These are phyloP conservation scores for Eristalinus aeneus DNA, from an alignment of 2,888 invertebrate species.

Conservation along the genomic window DNA sequence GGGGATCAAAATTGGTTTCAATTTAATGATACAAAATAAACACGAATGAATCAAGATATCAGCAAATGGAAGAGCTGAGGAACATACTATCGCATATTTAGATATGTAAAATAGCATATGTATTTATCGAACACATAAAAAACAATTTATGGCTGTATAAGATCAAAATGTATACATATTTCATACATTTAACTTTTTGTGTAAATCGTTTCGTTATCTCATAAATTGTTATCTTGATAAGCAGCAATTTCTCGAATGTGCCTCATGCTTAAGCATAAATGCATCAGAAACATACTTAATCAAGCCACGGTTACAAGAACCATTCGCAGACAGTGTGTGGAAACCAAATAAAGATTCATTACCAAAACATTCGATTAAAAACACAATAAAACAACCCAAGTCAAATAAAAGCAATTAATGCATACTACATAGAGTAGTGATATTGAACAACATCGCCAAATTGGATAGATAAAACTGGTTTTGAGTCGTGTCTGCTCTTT, in stretches of 20 bases:
- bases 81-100: neutral
- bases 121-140: neutral
- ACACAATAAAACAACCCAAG: constrained; percentile 16
- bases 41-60: neutral
- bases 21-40: too few relatives aligned
- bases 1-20: too few relatives aligned
- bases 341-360: constrained; percentile 33
- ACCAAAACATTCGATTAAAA: constrained; percentile 16
- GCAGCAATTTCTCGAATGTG: neutral
- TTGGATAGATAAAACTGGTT: constrained; percentile 54
- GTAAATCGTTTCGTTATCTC: neutral
- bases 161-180: neutral
- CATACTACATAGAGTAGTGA: neutral
- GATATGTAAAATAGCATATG: neutral
- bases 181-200: neutral
- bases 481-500: constrained; percentile 33
- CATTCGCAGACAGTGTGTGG: neutral
- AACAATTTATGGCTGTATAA: neutral
- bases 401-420: neutral
- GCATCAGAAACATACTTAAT: neutral
- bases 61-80: neutral
- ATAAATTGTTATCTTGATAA: neutral
- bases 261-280: neutral
- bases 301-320: neutral
- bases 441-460: constrained; percentile 31